Conservation (phyloP, 2,113 vertebrate species). For the Phyllostomus discolor region DNA sequence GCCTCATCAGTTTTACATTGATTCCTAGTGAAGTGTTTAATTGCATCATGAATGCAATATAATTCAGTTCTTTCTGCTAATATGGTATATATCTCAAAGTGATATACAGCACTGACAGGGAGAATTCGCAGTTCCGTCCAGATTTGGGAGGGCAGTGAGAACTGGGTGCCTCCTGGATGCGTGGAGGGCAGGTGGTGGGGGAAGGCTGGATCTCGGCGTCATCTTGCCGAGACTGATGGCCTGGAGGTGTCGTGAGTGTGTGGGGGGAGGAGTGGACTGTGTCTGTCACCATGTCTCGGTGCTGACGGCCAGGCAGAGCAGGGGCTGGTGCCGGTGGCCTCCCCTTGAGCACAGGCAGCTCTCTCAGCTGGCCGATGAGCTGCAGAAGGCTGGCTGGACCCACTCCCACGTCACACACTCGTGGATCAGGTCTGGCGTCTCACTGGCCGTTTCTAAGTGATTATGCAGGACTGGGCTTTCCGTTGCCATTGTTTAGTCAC, state of each 20-base stretch:
- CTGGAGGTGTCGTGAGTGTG: background rate
- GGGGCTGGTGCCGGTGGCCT: background rate
- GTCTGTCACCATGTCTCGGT: background rate
- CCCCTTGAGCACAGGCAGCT: background rate
- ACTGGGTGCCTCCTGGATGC: background rate
- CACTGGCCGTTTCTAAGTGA: background rate
- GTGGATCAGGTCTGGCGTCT: background rate
- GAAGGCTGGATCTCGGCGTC: background rate
- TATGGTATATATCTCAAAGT: conserved; percentile 97
- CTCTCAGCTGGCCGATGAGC: background rate
- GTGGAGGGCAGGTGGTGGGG: background rate
- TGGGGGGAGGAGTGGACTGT: rapidly evolving
- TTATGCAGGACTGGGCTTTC: background rate
- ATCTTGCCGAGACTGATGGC: background rate
- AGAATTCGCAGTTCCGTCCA: conserved; percentile 87
- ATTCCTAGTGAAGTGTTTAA: conserved; percentile 99
- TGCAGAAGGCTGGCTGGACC: background rate
- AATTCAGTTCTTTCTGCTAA: conserved; percentile 99
- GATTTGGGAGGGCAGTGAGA: conserved; percentile 49
- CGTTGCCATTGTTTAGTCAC: background rate
- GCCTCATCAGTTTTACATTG: conserved; percentile 99
- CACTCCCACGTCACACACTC: background rate
- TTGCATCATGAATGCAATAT: conserved; percentile 99
- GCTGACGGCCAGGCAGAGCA: background rate
- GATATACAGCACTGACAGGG: conserved; percentile 94